Evolutionary conservation across 2,797 vertebrate species (phyloP).

Genomic region (Adelosebastes latens): DNA sequence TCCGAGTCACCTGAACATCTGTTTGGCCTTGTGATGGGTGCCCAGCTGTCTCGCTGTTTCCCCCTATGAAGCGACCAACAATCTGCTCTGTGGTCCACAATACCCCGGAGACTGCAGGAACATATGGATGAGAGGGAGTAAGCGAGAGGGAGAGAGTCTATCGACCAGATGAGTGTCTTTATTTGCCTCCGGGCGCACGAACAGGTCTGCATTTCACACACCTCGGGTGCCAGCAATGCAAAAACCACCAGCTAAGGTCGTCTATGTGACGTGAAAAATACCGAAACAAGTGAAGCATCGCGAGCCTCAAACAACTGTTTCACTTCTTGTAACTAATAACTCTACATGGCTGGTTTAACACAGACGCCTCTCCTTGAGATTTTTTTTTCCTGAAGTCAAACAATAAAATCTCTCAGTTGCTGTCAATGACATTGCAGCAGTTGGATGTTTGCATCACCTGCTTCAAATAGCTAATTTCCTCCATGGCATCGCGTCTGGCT

Average conservation of each 20-base stretch:
- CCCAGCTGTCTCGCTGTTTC: constrained; percentile 76
- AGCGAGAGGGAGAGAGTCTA: constrained; percentile 37
- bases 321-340: constrained; percentile 34
- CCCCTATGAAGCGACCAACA: constrained; percentile 71
- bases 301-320: constrained; percentile 17
- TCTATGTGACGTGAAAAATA: constrained; percentile 30
- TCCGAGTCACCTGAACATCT: constrained; percentile 78
- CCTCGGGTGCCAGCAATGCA: constrained; percentile 54
- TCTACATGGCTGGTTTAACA: constrained; percentile 35
- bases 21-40: constrained; percentile 75
- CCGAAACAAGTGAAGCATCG: constrained; percentile 23
- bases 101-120: constrained; percentile 61
- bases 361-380: neutral
- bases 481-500: neutral
- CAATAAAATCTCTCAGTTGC: constrained; percentile 8
- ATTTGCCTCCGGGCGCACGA: constrained; percentile 64
- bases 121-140: constrained; percentile 73
- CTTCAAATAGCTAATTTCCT: constrained; percentile 27
- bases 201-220: constrained; percentile 56
- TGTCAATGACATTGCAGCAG: constrained; percentile 11
- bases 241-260: constrained; percentile 46
- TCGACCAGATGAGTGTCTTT: constrained; percentile 61
- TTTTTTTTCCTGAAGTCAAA: constrained; percentile 2
- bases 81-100: constrained; percentile 74
- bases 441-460: constrained; percentile 24